Base-by-base conservation (phyloP, 2,797 vertebrate species). In the Sebastiscus tertius region DNA sequence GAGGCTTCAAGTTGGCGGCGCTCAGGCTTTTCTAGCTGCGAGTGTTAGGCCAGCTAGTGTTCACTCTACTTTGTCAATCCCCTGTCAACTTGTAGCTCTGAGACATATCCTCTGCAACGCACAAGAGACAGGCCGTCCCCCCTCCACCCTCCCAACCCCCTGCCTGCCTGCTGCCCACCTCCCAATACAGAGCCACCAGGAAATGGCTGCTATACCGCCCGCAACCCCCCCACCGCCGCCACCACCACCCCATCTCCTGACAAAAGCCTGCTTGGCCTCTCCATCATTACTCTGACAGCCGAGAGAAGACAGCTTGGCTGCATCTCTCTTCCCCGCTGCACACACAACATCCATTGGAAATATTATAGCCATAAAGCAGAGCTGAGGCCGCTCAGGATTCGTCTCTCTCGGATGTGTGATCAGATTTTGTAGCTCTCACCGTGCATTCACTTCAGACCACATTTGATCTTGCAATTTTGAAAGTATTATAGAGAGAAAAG, bases 51-150 rank as follows among this genome's bases (percentile, higher is more conserved):
- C 91, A 89, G 90, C 93, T 81, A 89, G 92, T 94, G 94, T 95
- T 94, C 93, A 92, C 92, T 95, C 94, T 55, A 90, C 94, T 95
- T 93, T 94, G 95, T 96, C 95, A 95, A 94, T 93, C 92, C 87
- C 80, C 93, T 96, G 96, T 96, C 96, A 96, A 93, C 91, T 92
- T 91, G 88, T 96, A 93, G 94, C 95, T 96, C 88, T 92, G 91
- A 95, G 96, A 96, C 95, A 96, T 95, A 82, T 94, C 92, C 89
- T 93, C 89, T 80, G 67, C 83, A 85, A 88, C 76, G 20, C 89
- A 87, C 72, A 80, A 90, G 86, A 90, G 90, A 91, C 91, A 93
- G 81, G 67, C 89, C 60, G 9, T 66, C 82, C 54, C 24, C 60
- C 46, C 12, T 68, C 66, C 58, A 36, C 85, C 78, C 63, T 58